phyloP scores from a whole-genome alignment of 2,888 invertebrate species.

The Trissolcus japonicus region DNA sequence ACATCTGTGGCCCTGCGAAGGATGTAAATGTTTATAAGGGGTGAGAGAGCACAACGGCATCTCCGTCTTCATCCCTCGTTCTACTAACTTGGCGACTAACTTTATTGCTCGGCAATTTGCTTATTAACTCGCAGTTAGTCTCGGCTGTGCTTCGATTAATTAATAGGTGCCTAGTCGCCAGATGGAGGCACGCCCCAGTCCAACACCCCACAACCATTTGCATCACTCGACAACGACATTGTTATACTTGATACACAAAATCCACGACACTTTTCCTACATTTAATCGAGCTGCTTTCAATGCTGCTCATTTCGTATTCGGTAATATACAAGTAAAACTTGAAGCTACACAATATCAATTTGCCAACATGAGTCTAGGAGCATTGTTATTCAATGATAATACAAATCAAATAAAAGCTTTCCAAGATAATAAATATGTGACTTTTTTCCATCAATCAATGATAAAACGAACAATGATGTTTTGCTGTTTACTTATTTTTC shows the following conservation, averaged over 20 bases:
- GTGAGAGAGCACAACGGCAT: slow-evolving; percentile 63
- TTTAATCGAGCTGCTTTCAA: slow-evolving; percentile 3
- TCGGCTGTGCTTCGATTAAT: slow-evolving; percentile 75
- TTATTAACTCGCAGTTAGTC: slow-evolving; percentile 77
- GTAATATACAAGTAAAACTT: no score
- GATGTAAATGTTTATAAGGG: slow-evolving; percentile 73
- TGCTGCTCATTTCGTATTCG: slow-evolving; percentile 16
- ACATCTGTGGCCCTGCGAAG: slow-evolving; percentile 75
- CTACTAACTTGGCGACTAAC: slow-evolving; percentile 65
- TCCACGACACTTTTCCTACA: slow-evolving; percentile 25
- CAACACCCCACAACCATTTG: slow-evolving; percentile 48
- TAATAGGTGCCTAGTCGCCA: slow-evolving; percentile 72
- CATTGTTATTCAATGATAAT: no score
- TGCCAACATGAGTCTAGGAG: no score
- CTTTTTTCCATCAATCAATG: no score
- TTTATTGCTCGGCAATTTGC: slow-evolving; percentile 76
- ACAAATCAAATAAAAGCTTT: no score
- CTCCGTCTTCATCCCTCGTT: slow-evolving; percentile 58
- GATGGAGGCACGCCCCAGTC: slow-evolving; percentile 71
- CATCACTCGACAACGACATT: slow-evolving; percentile 41
- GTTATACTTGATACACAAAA: slow-evolving; percentile 45
- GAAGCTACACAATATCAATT: no score
- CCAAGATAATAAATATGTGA: no score
- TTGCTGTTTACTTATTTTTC: no score
- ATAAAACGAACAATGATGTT: no score